Evolutionary conservation across 2,888 invertebrate species (phyloP).

Genomic region (Polyploca ridens): DNA sequence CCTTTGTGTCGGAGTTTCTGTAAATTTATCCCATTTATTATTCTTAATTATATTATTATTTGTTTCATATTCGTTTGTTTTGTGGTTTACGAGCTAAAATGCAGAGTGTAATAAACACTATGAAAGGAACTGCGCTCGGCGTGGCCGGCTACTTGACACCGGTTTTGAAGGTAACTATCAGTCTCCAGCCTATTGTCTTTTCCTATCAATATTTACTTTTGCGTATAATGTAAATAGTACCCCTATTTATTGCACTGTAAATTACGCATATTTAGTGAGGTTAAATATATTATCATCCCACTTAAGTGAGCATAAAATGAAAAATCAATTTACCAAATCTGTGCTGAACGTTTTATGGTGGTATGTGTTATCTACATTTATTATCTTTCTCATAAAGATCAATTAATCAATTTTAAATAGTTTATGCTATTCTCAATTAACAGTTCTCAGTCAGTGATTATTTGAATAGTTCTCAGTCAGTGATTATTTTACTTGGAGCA

Average conservation of each 20-base stretch:
- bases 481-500: no score
- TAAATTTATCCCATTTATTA: neutral
- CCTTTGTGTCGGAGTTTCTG: neutral
- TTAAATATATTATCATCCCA: conserved; percentile 17
- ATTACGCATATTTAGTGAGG: neutral
- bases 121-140: conserved; percentile 97
- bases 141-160: conserved; percentile 99
- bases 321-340: no score
- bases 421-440: neutral
- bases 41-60: conserved; percentile 20
- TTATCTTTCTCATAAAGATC: neutral
- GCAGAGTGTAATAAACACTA: conserved; percentile 98
- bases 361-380: neutral
- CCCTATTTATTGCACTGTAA: neutral
- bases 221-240: neutral
- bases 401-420: neutral
- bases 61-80: conserved; percentile 10
- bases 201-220: neutral
- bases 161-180: conserved; percentile 91
- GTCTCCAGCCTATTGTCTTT: conserved; percentile 18
- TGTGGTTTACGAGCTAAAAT: conserved; percentile 75
- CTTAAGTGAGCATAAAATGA: no score
- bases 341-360: no score
- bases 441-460: neutral
- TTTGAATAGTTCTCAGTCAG: neutral